Conservation (phyloP, 2,888 invertebrate genomes). For the Sminthurides aquaticus region DNA sequence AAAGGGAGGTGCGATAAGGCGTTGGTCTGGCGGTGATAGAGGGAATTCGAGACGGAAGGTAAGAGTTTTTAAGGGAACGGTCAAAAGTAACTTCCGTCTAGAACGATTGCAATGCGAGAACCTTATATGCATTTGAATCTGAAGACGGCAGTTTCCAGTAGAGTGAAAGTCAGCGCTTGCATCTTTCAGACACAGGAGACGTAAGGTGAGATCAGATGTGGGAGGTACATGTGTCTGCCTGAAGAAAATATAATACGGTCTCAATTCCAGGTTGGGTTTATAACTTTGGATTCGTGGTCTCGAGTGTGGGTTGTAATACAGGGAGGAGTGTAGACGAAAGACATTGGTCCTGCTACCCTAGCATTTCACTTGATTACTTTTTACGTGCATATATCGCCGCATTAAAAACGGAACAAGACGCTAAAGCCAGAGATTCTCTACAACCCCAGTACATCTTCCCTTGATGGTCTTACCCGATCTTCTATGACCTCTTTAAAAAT, state of each 20-base stretch:
- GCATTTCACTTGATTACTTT: neutral
- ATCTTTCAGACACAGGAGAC: neutral
- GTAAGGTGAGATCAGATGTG: no score
- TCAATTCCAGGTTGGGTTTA: neutral
- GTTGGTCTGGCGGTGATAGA: neutral
- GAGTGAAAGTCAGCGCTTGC: neutral
- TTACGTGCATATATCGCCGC: neutral
- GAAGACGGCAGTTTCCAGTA: no score
- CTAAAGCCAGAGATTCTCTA: no score
- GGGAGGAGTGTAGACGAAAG: neutral
- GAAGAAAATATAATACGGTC: neutral
- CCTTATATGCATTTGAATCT: no score
- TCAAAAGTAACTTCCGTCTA: no score
- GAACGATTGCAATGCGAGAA: no score
- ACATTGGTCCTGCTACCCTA: neutral
- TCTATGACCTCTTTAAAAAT: no score
- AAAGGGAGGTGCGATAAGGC: neutral
- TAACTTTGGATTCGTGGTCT: neutral
- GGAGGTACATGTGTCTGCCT: neutral
- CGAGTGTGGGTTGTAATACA: neutral
- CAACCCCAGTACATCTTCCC: no score
- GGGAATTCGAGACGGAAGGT: neutral
- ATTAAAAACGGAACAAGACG: neutral
- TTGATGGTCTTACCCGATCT: no score
- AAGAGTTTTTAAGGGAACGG: no score